Base-by-base conservation (phyloP, 53 echinoderm and acorn worm genomes). In the Zoroaster sp. region DNA sequence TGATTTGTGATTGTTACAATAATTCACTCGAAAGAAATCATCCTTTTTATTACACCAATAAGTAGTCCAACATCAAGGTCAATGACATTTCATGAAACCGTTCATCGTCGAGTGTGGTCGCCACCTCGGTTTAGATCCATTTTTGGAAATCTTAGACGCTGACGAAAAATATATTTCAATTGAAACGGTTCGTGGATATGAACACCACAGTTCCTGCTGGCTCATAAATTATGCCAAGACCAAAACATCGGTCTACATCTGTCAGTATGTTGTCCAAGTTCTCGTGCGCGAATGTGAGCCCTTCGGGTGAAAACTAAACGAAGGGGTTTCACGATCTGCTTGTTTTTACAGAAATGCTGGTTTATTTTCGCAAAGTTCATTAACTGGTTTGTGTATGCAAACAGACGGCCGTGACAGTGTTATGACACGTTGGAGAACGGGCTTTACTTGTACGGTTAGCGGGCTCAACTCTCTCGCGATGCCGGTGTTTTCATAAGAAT, bases 361-460 rank as follows among this genome's bases (percentile, higher is more conserved):
- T 82, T 82, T 82, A 82, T 82, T 82, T 82, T 47, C 82, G 11
- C 82, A 82, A 68, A 82, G 82, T 82, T 82, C 82, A 82, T 82
- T 82, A 82, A 68, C 82, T 66, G 82, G 68, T 82, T 82, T 82
- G 82, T 82, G 82, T 82, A 82, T 68, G 82, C 82, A 82, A 82
- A 82, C 82, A 82, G 82, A 68, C 82, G n/a, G 43, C 67, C 25
- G 32, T 53, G 67, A 17, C 36, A 39, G 35, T 47, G 77, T 45
- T 49, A 34, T 82, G 82, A 32, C 41, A 39, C 7, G 74, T 54
- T 33, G 18, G 54, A 23, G 35, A 15, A n/a, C 10, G 17, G 78
- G 78, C 6, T 49, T 34, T 47, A 31, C 33, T 47, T 46, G 77
- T 47, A 11, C 15, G 6, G 28, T 43, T 40, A 28, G n/a, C n/a